phyloP scores from a whole-genome alignment of 2,888 invertebrate genomes.

The Nowickia ferox region DNA sequence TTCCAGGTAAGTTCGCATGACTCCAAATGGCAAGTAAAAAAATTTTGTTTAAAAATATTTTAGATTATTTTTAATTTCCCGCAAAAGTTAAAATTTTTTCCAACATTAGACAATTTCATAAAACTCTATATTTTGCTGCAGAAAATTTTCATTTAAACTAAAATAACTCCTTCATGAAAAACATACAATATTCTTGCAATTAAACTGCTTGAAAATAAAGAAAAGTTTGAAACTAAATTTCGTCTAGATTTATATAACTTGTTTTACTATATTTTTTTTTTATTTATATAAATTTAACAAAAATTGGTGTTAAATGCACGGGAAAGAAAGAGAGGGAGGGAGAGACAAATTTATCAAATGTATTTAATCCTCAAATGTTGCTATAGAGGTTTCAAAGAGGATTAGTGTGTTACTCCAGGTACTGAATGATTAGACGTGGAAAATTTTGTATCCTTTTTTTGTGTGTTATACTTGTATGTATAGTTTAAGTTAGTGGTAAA shows the following conservation, averaged over 20 bases:
- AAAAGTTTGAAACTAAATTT: slow-evolving; percentile 4
- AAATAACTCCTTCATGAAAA: background rate
- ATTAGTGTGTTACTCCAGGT: slow-evolving; percentile 66
- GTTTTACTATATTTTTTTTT: background rate
- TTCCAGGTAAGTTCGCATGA: slow-evolving; percentile 32
- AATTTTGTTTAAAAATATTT: background rate
- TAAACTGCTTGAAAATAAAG: background rate
- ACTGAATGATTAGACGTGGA: slow-evolving; percentile 65
- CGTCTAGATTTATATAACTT: slow-evolving; percentile 5
- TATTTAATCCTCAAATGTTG: slow-evolving; percentile 53
- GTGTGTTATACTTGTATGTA: background rate
- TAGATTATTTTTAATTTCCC: background rate
- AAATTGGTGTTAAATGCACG: background rate
- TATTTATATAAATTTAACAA: background rate
- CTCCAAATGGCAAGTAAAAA: background rate
- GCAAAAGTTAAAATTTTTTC: background rate
- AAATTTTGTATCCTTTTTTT: slow-evolving; percentile 30
- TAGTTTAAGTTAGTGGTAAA: background rate
- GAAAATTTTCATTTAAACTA: background rate
- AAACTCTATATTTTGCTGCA: background rate
- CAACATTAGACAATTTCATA: background rate
- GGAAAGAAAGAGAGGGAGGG: background rate
- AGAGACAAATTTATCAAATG: slow-evolving; percentile 26
- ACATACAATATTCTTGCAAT: slow-evolving; percentile 18
- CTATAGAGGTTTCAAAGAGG: slow-evolving; percentile 62